These are phyloP conservation scores for Lepilemur septentrionalis DNA, from an alignment of 2,797 vertebrate species.

Conservation along the genomic window DNA sequence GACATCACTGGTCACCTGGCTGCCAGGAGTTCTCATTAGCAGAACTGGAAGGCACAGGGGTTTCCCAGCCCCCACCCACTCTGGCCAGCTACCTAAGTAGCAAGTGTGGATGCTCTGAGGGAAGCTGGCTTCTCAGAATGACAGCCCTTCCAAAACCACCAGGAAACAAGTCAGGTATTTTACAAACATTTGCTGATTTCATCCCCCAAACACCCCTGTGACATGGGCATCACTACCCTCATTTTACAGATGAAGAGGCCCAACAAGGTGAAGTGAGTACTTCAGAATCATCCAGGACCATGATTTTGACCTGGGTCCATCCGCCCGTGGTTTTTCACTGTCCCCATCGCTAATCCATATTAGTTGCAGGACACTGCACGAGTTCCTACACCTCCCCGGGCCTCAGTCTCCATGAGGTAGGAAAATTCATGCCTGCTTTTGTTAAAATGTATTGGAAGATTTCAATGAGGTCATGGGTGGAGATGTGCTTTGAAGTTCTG, in stretches of 20 bases:
- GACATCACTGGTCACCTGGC: neutral
- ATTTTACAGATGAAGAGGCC: neutral
- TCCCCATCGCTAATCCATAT: neutral
- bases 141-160: neutral
- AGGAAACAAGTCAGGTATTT: neutral
- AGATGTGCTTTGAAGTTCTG: conserved; percentile 17
- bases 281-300: neutral
- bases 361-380: neutral
- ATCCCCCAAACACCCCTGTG: neutral
- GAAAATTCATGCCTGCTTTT: neutral
- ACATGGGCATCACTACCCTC: neutral
- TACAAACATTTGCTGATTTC: neutral
- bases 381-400: neutral
- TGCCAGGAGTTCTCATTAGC: neutral
- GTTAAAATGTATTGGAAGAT: neutral
- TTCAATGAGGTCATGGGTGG: neutral
- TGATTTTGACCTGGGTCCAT: neutral
- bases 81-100: neutral
- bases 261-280: neutral
- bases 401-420: neutral
- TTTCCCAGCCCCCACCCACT: neutral
- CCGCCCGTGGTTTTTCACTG: neutral
- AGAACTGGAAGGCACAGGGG: neutral
- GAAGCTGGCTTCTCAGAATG: neutral
- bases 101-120: neutral